Base-by-base conservation (phyloP, 2,113 vertebrate species). In the Ramphastos sulfuratus region DNA sequence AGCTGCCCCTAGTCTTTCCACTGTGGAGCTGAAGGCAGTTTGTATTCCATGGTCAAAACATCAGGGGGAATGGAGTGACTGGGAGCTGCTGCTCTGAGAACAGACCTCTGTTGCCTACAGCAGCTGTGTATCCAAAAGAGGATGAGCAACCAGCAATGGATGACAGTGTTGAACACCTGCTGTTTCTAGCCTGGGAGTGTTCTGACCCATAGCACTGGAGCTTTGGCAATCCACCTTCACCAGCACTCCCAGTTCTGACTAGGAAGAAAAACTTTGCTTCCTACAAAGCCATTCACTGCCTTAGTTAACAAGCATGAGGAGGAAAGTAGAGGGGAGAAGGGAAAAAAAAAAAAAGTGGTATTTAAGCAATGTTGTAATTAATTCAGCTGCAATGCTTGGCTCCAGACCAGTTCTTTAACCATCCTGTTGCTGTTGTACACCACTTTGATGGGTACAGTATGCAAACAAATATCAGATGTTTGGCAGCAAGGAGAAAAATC, bases 381-480 rank as follows among this genome's bases (percentile, higher is more conserved):
- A 92, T 90, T 94, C 79, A 77, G 90, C 76, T 89, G 67, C 80
- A 82, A 24, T 7, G 72, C 72, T 84, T 87, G 93, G 94, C 84
- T 96, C 66, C 37, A 31, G 64, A 81, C 89, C 59, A 70, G 61
- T 28, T 89, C 60, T 50, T 58, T 66, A 94, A 66, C 92, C 85
- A 92, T 85, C 95, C 28, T 69, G 61, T 60, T 92, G 72, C 75
- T 77, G 87, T 66, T 87, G 66, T 10, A 63, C 73, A 93, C 79
- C 71, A 80, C 83, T 92, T 86, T 35, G 83, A 93, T 35, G 93
- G 48, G n/a, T 74, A 31, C 82, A 91, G 90, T 71, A 55, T 88
- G 92, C 91, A 96, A 92, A 96, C 92, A 96, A 95, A 71, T 80
- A 93, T 90, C 93, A 95, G 96, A 92, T 87, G 82, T 85, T 89